Conservation (phyloP, 2,113 vertebrate species). For the Mormyrus lacerda region DNA sequence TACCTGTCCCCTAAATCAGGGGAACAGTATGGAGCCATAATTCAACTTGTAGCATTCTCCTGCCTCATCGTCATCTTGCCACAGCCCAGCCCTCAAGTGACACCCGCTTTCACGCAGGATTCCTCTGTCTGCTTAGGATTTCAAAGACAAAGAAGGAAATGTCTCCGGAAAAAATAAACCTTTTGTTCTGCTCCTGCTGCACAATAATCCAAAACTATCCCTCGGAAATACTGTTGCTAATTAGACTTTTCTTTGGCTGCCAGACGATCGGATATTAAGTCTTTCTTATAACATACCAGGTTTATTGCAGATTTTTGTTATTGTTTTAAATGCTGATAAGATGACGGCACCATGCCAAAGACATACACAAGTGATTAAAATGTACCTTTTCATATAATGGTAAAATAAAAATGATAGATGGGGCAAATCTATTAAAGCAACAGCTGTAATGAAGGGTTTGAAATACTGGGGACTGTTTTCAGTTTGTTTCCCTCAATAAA, state of each 20-base stretch:
- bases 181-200: neutral
- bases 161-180: neutral
- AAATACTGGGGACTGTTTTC: neutral
- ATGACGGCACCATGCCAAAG: neutral
- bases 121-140: slow-evolving; percentile 2
- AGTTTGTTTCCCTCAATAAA: neutral
- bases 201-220: neutral
- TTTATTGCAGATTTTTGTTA: neutral
- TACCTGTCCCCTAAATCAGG: neutral
- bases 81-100: neutral
- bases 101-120: slow-evolving; percentile 2
- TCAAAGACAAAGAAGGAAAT: slow-evolving; percentile 5
- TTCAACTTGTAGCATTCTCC: neutral
- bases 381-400: neutral
- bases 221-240: neutral
- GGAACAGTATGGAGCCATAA: neutral
- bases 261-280: neutral
- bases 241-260: neutral
- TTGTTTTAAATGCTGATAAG: neutral
- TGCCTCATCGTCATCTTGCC: neutral
- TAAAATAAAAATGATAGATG: neutral
- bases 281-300: neutral
- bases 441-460: neutral
- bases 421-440: neutral
- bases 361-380: neutral